These are phyloP conservation scores for Ypsolopha scabrella DNA, from an alignment of 2,888 invertebrate genomes.

Conservation along the genomic window DNA sequence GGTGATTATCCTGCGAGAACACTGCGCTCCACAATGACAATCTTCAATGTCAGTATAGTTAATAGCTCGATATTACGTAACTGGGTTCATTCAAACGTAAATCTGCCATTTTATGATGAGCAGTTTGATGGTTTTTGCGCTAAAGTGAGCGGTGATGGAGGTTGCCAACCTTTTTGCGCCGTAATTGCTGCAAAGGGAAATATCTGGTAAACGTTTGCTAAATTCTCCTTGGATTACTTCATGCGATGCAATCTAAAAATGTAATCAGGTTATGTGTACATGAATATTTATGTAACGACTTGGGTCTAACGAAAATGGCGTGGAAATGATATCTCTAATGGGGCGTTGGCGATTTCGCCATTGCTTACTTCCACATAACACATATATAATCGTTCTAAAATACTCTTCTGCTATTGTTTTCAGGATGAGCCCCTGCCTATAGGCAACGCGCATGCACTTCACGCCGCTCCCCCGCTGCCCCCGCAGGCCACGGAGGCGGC, in stretches of 20 bases:
- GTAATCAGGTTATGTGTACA: not conserved
- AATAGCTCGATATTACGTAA: slow-evolving; percentile 38
- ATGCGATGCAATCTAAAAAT: not conserved
- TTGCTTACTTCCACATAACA: not conserved
- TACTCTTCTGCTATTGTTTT: slow-evolving; percentile 12
- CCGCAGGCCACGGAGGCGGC: slow-evolving; percentile 19
- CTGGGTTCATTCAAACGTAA: slow-evolving; percentile 19
- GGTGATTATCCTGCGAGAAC: slow-evolving; percentile 46
- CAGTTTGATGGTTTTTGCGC: slow-evolving; percentile 42
- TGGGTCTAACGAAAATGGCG: not conserved
- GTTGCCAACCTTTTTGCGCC: slow-evolving; percentile 25
- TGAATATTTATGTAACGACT: not conserved
- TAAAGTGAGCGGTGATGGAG: slow-evolving; percentile 38
- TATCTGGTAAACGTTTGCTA: slow-evolving; percentile 12
- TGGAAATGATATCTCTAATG: not conserved
- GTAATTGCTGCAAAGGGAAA: slow-evolving; percentile 23
- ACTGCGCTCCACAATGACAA: slow-evolving; percentile 47
- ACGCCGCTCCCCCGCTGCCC: slow-evolving; percentile 34
- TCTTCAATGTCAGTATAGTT: slow-evolving; percentile 31
- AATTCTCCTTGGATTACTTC: not conserved
- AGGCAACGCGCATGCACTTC: slow-evolving; percentile 55
- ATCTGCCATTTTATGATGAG: slow-evolving; percentile 57
- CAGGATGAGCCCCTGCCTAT: slow-evolving; percentile 59
- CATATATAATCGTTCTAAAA: not conserved
- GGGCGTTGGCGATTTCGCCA: not conserved